Conservation (phyloP, 1,140 invertebrate species). For the Aethina tumida region DNA sequence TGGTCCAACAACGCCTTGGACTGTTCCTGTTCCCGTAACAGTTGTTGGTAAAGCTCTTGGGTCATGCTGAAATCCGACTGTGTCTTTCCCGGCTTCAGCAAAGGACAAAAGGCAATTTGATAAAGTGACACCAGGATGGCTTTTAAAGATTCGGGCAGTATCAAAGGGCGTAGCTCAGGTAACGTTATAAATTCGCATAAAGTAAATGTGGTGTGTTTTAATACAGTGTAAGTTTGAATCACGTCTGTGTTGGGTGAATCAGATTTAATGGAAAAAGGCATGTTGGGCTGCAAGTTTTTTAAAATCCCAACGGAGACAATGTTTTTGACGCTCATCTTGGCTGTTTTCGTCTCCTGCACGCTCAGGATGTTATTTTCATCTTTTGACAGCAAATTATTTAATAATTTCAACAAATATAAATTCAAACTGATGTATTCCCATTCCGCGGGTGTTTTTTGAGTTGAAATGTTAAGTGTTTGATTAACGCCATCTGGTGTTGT, state of each 20-base stretch:
- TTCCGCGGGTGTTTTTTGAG: no score
- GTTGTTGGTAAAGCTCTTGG: slow-evolving; percentile 40
- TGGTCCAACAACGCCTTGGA: slow-evolving; percentile 43
- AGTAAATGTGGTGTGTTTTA: slow-evolving; percentile 32
- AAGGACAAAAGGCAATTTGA: slow-evolving; percentile 55
- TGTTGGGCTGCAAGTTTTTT: slow-evolving; percentile 50
- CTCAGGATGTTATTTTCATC: slow-evolving; percentile 41
- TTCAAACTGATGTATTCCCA: slow-evolving; percentile 34
- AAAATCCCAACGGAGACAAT: slow-evolving; percentile 52
- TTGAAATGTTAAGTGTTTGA: no score
- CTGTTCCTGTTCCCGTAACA: slow-evolving; percentile 41
- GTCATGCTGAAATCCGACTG: slow-evolving; percentile 39
- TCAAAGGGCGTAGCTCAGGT: slow-evolving; percentile 29
- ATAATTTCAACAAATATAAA: slow-evolving; percentile 34
- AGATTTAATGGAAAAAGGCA: slow-evolving; percentile 46
- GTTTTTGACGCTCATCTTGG: slow-evolving; percentile 48
- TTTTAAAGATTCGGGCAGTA: slow-evolving; percentile 39
- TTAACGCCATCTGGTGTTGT: no score
- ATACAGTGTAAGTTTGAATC: slow-evolving; percentile 27
- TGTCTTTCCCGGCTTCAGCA: slow-evolving; percentile 44
- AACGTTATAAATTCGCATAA: slow-evolving; percentile 20
- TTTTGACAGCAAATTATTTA: slow-evolving; percentile 9
- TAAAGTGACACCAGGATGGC: slow-evolving; percentile 55
- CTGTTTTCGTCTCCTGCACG: slow-evolving; percentile 44
- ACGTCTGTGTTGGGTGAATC: slow-evolving; percentile 26